Evolutionary conservation across 2,113 vertebrate genomes (phyloP), one percentile per base, ranked within the genome.

Genomic region (Chaetodon auriga): DNA sequence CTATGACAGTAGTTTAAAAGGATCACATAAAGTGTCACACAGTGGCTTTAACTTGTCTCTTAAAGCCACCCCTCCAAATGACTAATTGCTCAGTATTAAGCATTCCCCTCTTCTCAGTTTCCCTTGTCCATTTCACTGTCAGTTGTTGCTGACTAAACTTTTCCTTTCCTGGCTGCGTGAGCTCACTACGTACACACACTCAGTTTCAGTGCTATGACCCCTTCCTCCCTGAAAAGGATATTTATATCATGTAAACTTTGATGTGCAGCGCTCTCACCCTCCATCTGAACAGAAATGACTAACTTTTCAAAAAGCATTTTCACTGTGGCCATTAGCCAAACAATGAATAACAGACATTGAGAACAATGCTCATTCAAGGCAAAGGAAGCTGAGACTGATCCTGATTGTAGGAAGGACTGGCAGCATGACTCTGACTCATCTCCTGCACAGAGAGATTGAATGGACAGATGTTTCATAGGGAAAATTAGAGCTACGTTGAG

Each of bases 391-490:
- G 35, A 86, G 62, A 85, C 61, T 83, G 76, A 66, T 66, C 62
- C 46, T 66, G 65, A 78, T 65, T 62, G 63, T 85, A 49, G 54
- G 61, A 84, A 23, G 46, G 73, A 81, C 85, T 81, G 78, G 74
- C 83, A 77, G 82, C 36, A 53, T 90, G 87, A 65, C 66, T 81
- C 74, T 94, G 92, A 94, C 84, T 93, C 93, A 85, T 88, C 89
- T 87, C 68, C 72, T 79, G 62, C 70, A 69, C 45, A 12, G 23
- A 78, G 70, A 78, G 61, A 84, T 80, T 46, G 66, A 65, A 57
- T 72, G 63, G 45, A 82, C 78, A 77, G 78, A 83, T 80, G 72
- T 82, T 73, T 89, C n/a, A 73, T 86, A 35, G 80, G 75, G 21
- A 81, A 30, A 14, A 46, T 15, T 45, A 83, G 54, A 78, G 46